Evolutionary conservation across 1,140 invertebrate species (phyloP).

Genomic region (Acromyrmex heyeri): DNA sequence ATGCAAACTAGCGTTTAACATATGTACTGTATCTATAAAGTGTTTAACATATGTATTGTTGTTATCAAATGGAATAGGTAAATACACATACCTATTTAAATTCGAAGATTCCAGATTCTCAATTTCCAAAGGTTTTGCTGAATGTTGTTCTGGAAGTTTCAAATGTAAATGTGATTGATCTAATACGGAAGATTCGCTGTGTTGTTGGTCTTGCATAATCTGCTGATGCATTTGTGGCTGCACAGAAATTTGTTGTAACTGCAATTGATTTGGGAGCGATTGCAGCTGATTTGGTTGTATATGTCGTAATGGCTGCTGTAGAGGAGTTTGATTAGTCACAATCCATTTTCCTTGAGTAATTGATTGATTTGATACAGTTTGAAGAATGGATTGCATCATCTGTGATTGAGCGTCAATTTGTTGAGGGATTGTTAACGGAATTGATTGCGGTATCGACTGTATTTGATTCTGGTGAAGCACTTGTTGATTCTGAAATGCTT

Average conservation of each 20-base stretch:
- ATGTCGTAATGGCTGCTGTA: conserved; percentile 78
- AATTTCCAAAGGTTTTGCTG: conserved; percentile 72
- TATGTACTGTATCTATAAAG: background rate
- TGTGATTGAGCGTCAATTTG: conserved; percentile 74
- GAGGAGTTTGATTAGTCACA: conserved; percentile 72
- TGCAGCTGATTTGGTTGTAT: conserved; percentile 75
- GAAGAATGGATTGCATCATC: conserved; percentile 75
- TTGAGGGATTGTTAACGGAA: conserved; percentile 71
- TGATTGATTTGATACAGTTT: conserved; percentile 73
- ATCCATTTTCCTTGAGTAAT: conserved; percentile 78
- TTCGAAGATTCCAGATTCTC: conserved; percentile 72
- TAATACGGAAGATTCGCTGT: conserved; percentile 58
- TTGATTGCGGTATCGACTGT: conserved; percentile 69
- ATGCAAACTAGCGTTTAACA: background rate
- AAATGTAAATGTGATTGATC: conserved; percentile 81
- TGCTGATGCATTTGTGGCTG: conserved; percentile 76
- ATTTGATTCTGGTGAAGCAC: conserved; percentile 58
- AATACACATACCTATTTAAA: conserved; percentile 73
- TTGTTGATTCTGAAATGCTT: conserved; percentile 60
- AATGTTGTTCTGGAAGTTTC: conserved; percentile 78
- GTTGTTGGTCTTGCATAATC: conserved; percentile 73
- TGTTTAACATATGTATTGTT: background rate
- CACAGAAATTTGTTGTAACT: conserved; percentile 75
- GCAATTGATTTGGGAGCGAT: conserved; percentile 70
- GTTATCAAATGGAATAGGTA: background rate